Evolutionary conservation across 2,888 invertebrate genomes (phyloP).

Genomic region (Acrocyrtus sp.): DNA sequence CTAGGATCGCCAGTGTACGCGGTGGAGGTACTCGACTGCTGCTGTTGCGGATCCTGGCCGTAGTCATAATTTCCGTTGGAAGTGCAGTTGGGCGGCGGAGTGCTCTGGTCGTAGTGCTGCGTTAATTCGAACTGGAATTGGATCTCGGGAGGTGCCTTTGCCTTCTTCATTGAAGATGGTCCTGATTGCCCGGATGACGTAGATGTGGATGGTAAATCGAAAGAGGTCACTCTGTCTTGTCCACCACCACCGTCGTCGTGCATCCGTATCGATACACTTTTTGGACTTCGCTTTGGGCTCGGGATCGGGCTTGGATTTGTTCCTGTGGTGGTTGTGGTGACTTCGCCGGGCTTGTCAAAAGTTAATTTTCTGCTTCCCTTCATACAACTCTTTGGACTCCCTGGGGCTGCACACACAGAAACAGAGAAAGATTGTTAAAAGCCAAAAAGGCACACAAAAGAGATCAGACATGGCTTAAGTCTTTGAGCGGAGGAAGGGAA

Average conservation of each 20-base stretch:
- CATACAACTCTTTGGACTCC: constrained; percentile 63
- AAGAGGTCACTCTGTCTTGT: constrained; percentile 27
- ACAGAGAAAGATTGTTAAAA: not conserved
- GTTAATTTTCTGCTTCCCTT: constrained; percentile 60
- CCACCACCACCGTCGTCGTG: constrained; percentile 23
- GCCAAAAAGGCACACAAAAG: not conserved
- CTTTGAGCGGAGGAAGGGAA: not conserved
- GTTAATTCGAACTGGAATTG: constrained; percentile 61
- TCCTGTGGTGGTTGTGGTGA: not conserved
- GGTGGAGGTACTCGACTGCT: constrained; percentile 1
- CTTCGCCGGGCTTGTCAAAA: constrained; percentile 50
- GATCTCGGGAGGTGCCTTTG: constrained; percentile 50
- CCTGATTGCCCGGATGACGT: too few relatives aligned
- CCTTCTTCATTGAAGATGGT: constrained; percentile 19
- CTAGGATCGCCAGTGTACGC: constrained; percentile 23
- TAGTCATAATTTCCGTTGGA: constrained; percentile 60
- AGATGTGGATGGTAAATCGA: constrained; percentile 15
- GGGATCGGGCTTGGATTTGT: constrained; percentile 2
- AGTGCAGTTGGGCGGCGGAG: constrained; percentile 63
- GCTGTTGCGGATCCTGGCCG: constrained; percentile 7
- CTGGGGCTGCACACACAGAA: constrained; percentile 55
- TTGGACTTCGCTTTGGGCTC: constrained; percentile 54
- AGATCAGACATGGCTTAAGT: not conserved
- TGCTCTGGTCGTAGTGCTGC: constrained; percentile 62
- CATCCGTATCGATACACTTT: constrained; percentile 38